Base-by-base conservation (phyloP, 2,113 vertebrate species). In the Elephantulus edwardii region DNA sequence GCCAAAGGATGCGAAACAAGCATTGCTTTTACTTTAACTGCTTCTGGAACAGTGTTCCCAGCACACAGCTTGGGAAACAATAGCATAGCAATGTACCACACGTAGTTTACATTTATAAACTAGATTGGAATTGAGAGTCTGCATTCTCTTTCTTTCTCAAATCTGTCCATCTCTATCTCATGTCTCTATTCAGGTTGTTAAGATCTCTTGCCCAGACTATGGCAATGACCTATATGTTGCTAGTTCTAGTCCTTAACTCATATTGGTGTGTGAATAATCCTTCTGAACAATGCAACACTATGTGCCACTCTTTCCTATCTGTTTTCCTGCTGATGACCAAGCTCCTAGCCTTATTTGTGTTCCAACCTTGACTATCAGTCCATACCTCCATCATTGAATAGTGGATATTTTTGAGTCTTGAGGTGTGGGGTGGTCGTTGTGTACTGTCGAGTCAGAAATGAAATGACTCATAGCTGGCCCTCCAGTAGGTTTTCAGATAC, bases 1-100 rank as follows among this genome's bases (percentile, higher is more conserved):
- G 66, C 30, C 66, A 33, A 38, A 68, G 58, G 30, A 26, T 62
- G 30, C 30, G 30, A 62, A 62, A 14, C 58, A 62, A 30, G 30
- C 30, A 33, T 77, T 80, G 33, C 24, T 44, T 91, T 89, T 75
- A n/a, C 78, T 89, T 88, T 89, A 66, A 62, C 12, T 38, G 40
- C 14, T 6, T 12, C 56, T 81, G 56, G 85, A 78, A 42, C 77
- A 80, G 60, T 26, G 1, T n/a, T 83, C 48, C 62, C 10, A 77
- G n/a, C n/a, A 62, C 3, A 19, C n/a, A 44, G 30, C 70, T 44
- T 11, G 50, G 56, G 24, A 62, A 93, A 88, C 44, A 19, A 20
- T 88, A 22, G n/a, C 50, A 71, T 22, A 66, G 82, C 48, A 68
- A 52, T 13, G 8, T 26, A 54, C 62, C 3, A 26, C 0, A 3